phyloP scores from a whole-genome alignment of 2,797 vertebrate species.

The Sebastes itinus region DNA sequence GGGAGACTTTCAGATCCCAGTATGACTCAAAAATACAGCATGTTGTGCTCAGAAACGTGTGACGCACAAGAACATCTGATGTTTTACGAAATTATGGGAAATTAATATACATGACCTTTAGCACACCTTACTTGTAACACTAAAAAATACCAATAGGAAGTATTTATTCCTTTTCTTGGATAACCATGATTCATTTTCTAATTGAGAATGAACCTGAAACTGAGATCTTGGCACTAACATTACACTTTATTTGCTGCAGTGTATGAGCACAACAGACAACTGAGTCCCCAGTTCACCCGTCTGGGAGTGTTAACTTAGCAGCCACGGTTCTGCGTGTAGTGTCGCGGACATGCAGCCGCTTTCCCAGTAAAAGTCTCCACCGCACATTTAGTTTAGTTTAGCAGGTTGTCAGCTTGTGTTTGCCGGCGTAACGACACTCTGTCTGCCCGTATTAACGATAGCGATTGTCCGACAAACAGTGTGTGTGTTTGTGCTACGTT shows the following conservation, averaged over 20 bases:
- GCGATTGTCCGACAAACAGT: too few species aligned
- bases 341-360: too few species aligned
- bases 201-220: background rate
- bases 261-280: too few species aligned
- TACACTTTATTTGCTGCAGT: background rate
- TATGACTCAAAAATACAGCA: slow-evolving; percentile 32
- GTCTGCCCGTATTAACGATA: too few species aligned
- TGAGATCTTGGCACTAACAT: background rate
- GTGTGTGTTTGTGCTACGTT: too few species aligned
- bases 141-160: too few species aligned
- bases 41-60: background rate
- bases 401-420: too few species aligned
- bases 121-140: background rate
- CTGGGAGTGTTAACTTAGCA: too few species aligned
- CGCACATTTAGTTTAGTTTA: too few species aligned
- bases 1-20: slow-evolving; percentile 26
- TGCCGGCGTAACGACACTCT: too few species aligned
- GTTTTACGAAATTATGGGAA: background rate
- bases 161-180: background rate
- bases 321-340: rapidly evolving
- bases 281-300: too few species aligned
- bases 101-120: background rate
- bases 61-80: background rate
- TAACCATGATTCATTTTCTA: background rate
- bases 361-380: too few species aligned